A percentile compares a stretch with the other conserved stretches of the same genome.
These are phyloP conservation scores for Nylanderia fulva DNA, from an alignment of 1,140 invertebrate species.

Conservation along the genomic window DNA sequence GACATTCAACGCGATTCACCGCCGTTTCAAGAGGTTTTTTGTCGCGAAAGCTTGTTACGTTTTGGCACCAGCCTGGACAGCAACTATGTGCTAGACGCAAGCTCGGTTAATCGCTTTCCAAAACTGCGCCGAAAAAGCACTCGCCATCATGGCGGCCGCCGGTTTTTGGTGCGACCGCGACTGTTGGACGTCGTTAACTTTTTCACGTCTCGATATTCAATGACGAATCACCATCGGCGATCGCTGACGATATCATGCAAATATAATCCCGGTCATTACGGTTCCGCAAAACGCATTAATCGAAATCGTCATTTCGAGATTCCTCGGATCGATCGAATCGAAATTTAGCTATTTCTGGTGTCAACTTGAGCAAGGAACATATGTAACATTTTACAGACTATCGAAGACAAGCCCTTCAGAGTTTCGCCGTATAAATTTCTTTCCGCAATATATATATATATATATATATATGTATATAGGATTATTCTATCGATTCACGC, in stretches of 20 bases:
- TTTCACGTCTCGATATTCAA: slow-evolving; percentile 55
- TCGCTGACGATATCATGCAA: slow-evolving; percentile 43
- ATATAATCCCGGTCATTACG: slow-evolving; percentile 42
- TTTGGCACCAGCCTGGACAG: slow-evolving; percentile 76
- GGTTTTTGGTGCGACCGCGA: slow-evolving; percentile 65
- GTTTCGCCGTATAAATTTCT: slow-evolving; percentile 21
- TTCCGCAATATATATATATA: neutral
- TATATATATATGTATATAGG: no score
- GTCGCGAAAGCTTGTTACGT: slow-evolving; percentile 77
- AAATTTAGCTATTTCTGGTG: no score
- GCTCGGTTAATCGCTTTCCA: slow-evolving; percentile 79
- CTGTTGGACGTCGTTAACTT: slow-evolving; percentile 51
- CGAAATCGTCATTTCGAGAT: neutral
- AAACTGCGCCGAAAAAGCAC: slow-evolving; percentile 73
- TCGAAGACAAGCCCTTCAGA: neutral
- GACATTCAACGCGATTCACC: slow-evolving; percentile 68
- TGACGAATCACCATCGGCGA: slow-evolving; percentile 48
- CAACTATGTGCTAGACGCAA: slow-evolving; percentile 71
- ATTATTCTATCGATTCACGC: neutral
- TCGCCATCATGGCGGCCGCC: slow-evolving; percentile 29
- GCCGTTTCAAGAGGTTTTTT: slow-evolving; percentile 77
- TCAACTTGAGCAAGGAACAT: neutral
- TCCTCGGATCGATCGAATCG: neutral
- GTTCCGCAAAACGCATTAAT: slow-evolving; percentile 12
- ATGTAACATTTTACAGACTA: neutral